Base-by-base conservation (phyloP, 2,888 invertebrate genomes). In the Lepetodrilus schrolli region DNA sequence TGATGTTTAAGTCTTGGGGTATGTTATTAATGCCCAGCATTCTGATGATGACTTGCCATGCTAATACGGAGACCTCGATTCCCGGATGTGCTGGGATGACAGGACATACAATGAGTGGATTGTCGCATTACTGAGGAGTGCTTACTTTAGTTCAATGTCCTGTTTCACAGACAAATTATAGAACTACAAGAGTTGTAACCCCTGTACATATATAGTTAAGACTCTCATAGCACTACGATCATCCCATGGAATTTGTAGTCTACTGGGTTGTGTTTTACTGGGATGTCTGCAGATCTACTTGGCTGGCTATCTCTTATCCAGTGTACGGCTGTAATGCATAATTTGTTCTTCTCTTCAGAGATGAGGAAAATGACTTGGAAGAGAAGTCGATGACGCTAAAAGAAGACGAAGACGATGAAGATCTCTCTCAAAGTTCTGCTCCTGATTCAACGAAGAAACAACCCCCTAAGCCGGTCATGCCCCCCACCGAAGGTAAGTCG, bases 11-110 rank as follows among this genome's bases (percentile, higher is more conserved):
- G n/a, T n/a, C n/a, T n/a, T n/a, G n/a, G n/a, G n/a, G n/a, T n/a
- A n/a, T n/a, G n/a, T n/a, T n/a, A n/a, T n/a, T n/a, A n/a, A n/a
- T n/a, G n/a, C 20, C 20, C 50, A 43, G 58, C 66, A 77, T 77
- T 78, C 80, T 80, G 37, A 78, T 87, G 86, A 87, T 86, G 85
- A 86, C 76, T 81, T 72, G 83, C 84, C 86, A 87, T 86, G 87
- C 86, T 86, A 86, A 86, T 87, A 86, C 86, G 76, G 82, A 86
- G 82, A 72, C 76, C 73, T 74, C 74, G 74, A 50, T 49, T 75
- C 58, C 79, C 66, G 72, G 79, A 76, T 83, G 83, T 83, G 83
- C 79, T 82, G 80, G 80, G 74, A 80, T 49, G 78, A 76, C 72
- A 34, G 75, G 73, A 76, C 68, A 65, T 74, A 47, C 80, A 17